Base-by-base conservation (phyloP, 2,888 invertebrate species). In the Metellina segmentata region DNA sequence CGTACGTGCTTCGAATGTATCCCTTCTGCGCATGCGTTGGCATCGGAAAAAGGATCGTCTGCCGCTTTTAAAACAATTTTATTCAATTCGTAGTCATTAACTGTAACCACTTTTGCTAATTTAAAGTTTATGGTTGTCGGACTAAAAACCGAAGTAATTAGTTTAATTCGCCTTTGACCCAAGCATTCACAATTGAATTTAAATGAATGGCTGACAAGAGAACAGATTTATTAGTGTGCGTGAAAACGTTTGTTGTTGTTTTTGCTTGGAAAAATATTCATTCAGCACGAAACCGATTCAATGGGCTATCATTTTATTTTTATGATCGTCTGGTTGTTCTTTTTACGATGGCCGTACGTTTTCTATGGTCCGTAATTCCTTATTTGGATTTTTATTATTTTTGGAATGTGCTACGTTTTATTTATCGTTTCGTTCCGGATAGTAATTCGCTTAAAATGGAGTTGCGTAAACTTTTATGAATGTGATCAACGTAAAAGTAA, bases 91-190 rank as follows among this genome's bases (percentile, higher is more conserved):
- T 78, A 74, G 91, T 91, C 91, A 91, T 91, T 91, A 91, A 91
- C 77, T 87, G 91, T 91, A 91, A 91, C 91, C 91, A 91, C 91
- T 87, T 87, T 91, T 91, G 91, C 91, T 91, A 91, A 91, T 91
- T 91, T 91, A 91, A 91, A 91, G 87, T 91, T 91, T 91, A 91
- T 91, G 91, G 91, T 91, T 87, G 91, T 91, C 87, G 82, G 52
- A 34, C 78, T 83, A 87, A 91, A 91, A 91, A 91, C 87, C 78
- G n/a, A 34, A 53, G 87, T 91, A 91, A 91, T 91, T 91, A 91
- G 91, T 91, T 91, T 87, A 91, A 91, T 91, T 91, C 91, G 91
- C 87, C 77, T 75, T 78, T 91, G 87, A 83, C 91, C 90, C 87
- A 48, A 48, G 19, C 81, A 61, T n/a, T 71, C 87, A 83, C 87